phyloP scores from a whole-genome alignment of 1,140 invertebrate genomes.

The Drosophila pectinifera region DNA sequence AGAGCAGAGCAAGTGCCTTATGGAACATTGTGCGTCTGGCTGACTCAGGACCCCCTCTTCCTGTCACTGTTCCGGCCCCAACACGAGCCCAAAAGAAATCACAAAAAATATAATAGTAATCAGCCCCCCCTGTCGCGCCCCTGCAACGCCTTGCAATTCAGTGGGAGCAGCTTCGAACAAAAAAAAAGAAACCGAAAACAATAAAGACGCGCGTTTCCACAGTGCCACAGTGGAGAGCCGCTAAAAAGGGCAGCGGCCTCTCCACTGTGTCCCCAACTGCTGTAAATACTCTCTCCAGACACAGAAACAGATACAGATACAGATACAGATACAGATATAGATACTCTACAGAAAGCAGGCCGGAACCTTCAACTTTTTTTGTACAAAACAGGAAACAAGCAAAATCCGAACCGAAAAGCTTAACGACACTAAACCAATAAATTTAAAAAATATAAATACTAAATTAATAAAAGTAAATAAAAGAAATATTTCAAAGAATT shows the following conservation, averaged over 20 bases:
- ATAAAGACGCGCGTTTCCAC: conserved; percentile 23
- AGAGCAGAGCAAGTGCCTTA: conserved; percentile 72
- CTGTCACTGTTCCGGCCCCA: background rate
- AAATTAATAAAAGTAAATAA: conserved; percentile 13
- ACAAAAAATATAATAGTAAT: background rate
- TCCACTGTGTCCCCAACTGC: background rate
- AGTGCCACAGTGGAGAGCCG: conserved; percentile 19
- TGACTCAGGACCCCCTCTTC: conserved; percentile 9
- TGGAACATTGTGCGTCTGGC: conserved; percentile 51
- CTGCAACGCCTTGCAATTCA: conserved; percentile 30
- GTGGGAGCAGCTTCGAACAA: conserved; percentile 11
- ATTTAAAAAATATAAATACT: background rate
- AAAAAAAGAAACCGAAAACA: conserved; percentile 6
- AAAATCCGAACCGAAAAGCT: conserved; percentile 10
- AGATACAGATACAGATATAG: background rate
- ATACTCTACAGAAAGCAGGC: background rate
- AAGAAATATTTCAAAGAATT: conserved; percentile 6
- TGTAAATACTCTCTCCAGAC: conserved; percentile 31
- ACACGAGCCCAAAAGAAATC: background rate
- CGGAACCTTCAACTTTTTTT: conserved; percentile 7
- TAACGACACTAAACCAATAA: conserved; percentile 22
- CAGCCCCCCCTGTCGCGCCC: background rate
- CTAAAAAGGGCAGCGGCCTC: background rate
- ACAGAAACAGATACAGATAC: background rate
- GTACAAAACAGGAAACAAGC: conserved; percentile 10